These are phyloP conservation scores for Melanotaenia pygmaea DNA, from an alignment of 2,797 vertebrate species.

Conservation along the genomic window DNA sequence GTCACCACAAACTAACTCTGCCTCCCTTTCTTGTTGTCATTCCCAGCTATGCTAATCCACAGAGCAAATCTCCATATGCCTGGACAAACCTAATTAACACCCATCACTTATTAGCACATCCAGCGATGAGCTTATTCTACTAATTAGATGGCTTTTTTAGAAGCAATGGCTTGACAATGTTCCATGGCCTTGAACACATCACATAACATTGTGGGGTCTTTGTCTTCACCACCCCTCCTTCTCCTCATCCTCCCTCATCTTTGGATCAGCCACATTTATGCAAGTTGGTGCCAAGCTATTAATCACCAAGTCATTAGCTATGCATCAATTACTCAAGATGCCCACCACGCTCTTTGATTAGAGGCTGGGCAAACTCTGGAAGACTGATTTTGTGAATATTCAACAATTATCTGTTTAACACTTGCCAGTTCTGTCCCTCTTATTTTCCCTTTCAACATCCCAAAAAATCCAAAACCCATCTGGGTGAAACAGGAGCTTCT, in stretches of 20 bases:
- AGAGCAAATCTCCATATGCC: slow-evolving; percentile 67
- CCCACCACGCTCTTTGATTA: slow-evolving; percentile 66
- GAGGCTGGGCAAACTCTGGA: slow-evolving; percentile 60
- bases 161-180: slow-evolving; percentile 37
- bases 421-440: slow-evolving; percentile 27
- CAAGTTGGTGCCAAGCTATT: slow-evolving; percentile 61
- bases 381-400: slow-evolving; percentile 68
- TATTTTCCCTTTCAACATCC: slow-evolving; percentile 19
- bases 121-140: slow-evolving; percentile 49
- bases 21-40: slow-evolving; percentile 26
- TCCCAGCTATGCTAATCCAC: slow-evolving; percentile 51
- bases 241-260: slow-evolving; percentile 27
- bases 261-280: slow-evolving; percentile 54
- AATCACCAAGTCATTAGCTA: slow-evolving; percentile 74
- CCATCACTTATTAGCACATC: slow-evolving; percentile 62
- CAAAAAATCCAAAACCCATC: slow-evolving; percentile 4
- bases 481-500: slow-evolving; percentile 5
- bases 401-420: slow-evolving; percentile 61
- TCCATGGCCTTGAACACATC: slow-evolving; percentile 53
- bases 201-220: slow-evolving; percentile 58
- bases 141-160: slow-evolving; percentile 64
- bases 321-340: slow-evolving; percentile 70
- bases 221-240: slow-evolving; percentile 30
- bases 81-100: slow-evolving; percentile 75
- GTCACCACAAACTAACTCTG: slow-evolving; percentile 20